Base-by-base conservation (phyloP, 2,113 vertebrate genomes). In the Tychaedon coryphoeus region DNA sequence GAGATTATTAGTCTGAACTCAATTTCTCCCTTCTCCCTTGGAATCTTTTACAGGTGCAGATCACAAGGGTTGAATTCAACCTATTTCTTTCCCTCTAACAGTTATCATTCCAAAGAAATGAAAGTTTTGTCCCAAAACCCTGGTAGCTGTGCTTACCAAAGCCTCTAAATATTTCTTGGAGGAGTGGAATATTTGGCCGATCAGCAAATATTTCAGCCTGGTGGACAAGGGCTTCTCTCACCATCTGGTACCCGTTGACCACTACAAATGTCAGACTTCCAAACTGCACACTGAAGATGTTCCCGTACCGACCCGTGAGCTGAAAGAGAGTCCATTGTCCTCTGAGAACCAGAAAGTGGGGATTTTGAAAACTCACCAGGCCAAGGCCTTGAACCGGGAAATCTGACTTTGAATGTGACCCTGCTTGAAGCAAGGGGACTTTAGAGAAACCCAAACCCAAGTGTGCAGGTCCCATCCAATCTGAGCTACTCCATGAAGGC, bases 201-300 rank as follows among this genome's bases (percentile, higher is more conserved):
- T 98, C 98, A 51, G 97, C 62, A 96, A 99, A 98, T 88, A 97
- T 96, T 69, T 99, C 97, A 12, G 98, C 98, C 73, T 98, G 98
- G 36, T 97, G 97, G n/a, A 98, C 96, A 47, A 99, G 94, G 61
- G 97, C 98, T 95, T 99, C 98, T 95, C 98, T 99, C 93, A 99
- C 98, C 98, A 98, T 98, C 86, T 98, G 98, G 90, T 98, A 98
- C 25, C 99, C 98, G 0, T 93, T 98, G 83, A 99, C 72, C 73
- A 98, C 76, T 81, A 99, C 98, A 9, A 97, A 92, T 83, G 96
- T 96, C 58, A 98, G 36, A 12, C 86, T 70, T 36, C 98, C 98
- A 54, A 99, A 81, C 53, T 98, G 93, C 56, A 99, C 43, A 6
- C 98, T 97, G 92, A 98, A 98, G 84, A 99, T 70, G 76, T 99